Percentiles rank a stretch among this genome's conserved stretches.
phyloP scores from a whole-genome alignment of 2,888 invertebrate species.

The Adela reaumurella region DNA sequence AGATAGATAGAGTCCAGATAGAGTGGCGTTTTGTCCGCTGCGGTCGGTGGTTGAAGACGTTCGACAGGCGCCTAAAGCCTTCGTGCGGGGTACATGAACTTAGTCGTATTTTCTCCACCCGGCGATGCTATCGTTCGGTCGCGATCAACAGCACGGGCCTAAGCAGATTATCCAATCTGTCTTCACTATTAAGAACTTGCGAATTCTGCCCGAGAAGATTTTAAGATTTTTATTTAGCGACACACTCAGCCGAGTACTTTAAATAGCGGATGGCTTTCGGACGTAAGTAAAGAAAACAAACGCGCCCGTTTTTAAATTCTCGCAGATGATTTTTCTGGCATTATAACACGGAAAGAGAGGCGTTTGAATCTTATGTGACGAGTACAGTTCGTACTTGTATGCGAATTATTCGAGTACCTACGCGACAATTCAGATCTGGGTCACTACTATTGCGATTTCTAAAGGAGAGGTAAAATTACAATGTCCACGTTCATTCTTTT shows the following conservation, averaged over 20 bases:
- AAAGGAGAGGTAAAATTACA: slow-evolving; percentile 45
- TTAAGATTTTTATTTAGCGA: slow-evolving; percentile 74
- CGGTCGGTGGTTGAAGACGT: slow-evolving; percentile 37
- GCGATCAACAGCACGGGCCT: slow-evolving; percentile 91
- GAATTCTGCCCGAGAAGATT: slow-evolving; percentile 66
- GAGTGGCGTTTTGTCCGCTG: slow-evolving; percentile 67
- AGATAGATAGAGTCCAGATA: no score
- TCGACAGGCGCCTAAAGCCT: slow-evolving; percentile 43
- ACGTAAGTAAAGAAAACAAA: slow-evolving; percentile 79
- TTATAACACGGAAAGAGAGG: slow-evolving; percentile 76
- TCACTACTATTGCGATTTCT: slow-evolving; percentile 65
- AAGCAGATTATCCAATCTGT: slow-evolving; percentile 59
- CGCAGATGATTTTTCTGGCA: slow-evolving; percentile 68
- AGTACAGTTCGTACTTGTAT: slow-evolving; percentile 62
- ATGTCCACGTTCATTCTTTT: slow-evolving; percentile 8
- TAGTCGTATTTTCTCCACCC: slow-evolving; percentile 73
- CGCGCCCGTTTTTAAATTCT: slow-evolving; percentile 57
- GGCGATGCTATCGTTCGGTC: slow-evolving; percentile 67
- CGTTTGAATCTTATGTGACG: slow-evolving; percentile 73
- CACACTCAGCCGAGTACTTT: slow-evolving; percentile 70
- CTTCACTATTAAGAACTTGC: slow-evolving; percentile 46
- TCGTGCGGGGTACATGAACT: slow-evolving; percentile 74
- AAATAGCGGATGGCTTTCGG: slow-evolving; percentile 63
- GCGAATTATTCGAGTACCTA: slow-evolving; percentile 70
- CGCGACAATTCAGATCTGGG: slow-evolving; percentile 74